Conservation (phyloP, 2,113 vertebrate species). For the Coracopsis vasa region DNA sequence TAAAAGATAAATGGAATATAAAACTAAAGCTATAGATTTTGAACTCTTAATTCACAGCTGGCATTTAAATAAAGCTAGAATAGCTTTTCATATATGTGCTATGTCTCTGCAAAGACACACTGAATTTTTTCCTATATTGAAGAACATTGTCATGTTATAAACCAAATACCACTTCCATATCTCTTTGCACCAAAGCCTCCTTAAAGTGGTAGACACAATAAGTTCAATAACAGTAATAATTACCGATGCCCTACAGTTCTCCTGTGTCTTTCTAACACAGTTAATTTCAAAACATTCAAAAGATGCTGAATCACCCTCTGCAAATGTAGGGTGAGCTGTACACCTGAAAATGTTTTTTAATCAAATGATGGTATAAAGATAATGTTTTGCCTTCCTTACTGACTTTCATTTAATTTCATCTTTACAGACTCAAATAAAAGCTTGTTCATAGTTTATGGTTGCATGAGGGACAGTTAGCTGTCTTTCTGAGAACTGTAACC, state of each 20-base stretch:
- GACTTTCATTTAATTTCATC: background rate
- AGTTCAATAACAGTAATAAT: background rate
- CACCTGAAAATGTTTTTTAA: background rate
- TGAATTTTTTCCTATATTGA: background rate
- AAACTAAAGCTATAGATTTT: background rate
- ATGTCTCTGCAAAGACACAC: background rate
- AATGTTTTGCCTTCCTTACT: background rate
- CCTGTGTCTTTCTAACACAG: background rate
- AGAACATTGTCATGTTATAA: background rate
- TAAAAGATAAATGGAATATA: background rate
- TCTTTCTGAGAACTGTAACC: background rate
- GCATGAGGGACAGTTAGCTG: background rate
- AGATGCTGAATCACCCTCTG: background rate
- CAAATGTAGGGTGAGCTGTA: background rate
- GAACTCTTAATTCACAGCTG: background rate
- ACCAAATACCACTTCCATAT: background rate
- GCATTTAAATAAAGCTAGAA: background rate
- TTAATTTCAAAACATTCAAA: background rate
- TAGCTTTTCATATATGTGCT: background rate
- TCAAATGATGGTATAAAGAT: background rate
- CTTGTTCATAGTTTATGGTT: background rate
- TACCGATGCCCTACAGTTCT: background rate
- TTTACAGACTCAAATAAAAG: background rate
- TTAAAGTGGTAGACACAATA: background rate
- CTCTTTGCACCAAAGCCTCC: background rate